These are phyloP conservation scores for Copsychus sechellarum DNA, from an alignment of 2,113 vertebrate genomes.

Conservation along the genomic window DNA sequence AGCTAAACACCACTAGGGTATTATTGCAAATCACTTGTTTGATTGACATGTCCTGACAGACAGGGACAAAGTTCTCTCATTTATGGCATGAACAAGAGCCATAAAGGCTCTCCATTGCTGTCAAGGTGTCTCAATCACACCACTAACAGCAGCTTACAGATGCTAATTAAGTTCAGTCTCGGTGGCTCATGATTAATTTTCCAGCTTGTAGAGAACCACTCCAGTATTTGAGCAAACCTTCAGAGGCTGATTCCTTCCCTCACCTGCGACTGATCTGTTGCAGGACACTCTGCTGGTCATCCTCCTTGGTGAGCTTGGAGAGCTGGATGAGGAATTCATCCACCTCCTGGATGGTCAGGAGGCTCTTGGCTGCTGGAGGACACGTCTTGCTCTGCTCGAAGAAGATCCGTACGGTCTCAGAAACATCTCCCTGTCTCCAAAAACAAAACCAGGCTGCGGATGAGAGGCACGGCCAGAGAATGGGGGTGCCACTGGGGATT, in stretches of 20 bases:
- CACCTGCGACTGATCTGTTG: conserved; percentile 87
- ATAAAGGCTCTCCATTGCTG: neutral
- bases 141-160: neutral
- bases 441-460: neutral
- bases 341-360: conserved; percentile 94
- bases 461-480: neutral
- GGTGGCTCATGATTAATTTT: neutral
- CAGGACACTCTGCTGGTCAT: conserved; percentile 92
- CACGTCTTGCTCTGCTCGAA: conserved; percentile 91
- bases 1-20: neutral
- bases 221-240: neutral
- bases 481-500: neutral
- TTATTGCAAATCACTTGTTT: neutral
- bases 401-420: conserved; percentile 92
- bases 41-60: neutral
- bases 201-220: neutral
- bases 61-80: neutral
- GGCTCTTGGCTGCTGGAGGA: conserved; percentile 89
- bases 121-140: neutral
- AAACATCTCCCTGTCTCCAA: conserved; percentile 89
- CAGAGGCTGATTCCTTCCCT: neutral
- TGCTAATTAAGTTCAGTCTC: neutral
- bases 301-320: conserved; percentile 93
- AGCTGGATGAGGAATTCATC: conserved; percentile 86
- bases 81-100: neutral